phyloP scores from a whole-genome alignment of 2,797 vertebrate genomes.

The Anolis apletophallus region DNA sequence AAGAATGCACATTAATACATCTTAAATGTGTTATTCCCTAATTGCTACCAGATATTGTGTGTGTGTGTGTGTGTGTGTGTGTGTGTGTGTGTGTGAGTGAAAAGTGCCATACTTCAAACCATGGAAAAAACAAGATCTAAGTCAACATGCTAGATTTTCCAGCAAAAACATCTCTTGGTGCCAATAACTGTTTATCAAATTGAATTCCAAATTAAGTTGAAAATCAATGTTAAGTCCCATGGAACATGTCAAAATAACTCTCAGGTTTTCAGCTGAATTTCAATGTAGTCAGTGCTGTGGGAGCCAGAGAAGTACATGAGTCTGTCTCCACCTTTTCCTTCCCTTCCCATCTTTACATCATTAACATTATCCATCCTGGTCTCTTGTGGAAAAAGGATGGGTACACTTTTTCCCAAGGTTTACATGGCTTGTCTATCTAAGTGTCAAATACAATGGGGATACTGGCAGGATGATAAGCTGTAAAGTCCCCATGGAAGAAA shows the following conservation, averaged over 20 bases:
- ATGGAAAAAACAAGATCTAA: constrained; percentile 66
- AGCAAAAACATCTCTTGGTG: constrained; percentile 65
- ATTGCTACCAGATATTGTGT: constrained; percentile 77
- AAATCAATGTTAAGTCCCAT: constrained; percentile 66
- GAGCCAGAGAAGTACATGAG: constrained; percentile 8
- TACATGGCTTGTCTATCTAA: neutral
- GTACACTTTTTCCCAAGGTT: neutral
- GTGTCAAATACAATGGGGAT: neutral
- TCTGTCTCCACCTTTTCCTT: constrained; percentile 24
- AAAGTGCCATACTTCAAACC: constrained; percentile 69
- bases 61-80: constrained; percentile 18
- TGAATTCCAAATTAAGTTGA: constrained; percentile 68
- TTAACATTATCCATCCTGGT: constrained; percentile 15
- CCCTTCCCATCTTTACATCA: constrained; percentile 8
- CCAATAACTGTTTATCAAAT: constrained; percentile 74
- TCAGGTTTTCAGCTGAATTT: constrained; percentile 59
- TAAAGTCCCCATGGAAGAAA: constrained; percentile 22
- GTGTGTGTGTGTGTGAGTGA: too few relatives aligned
- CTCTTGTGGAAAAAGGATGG: neutral
- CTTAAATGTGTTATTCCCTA: constrained; percentile 75
- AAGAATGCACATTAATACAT: constrained; percentile 73
- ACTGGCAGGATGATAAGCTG: neutral
- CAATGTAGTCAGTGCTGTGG: constrained; percentile 21
- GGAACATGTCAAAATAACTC: constrained; percentile 63
- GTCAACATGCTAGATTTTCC: constrained; percentile 66